These are phyloP conservation scores for Busseola fusca DNA, from an alignment of 2,888 invertebrate genomes.

Conservation along the genomic window DNA sequence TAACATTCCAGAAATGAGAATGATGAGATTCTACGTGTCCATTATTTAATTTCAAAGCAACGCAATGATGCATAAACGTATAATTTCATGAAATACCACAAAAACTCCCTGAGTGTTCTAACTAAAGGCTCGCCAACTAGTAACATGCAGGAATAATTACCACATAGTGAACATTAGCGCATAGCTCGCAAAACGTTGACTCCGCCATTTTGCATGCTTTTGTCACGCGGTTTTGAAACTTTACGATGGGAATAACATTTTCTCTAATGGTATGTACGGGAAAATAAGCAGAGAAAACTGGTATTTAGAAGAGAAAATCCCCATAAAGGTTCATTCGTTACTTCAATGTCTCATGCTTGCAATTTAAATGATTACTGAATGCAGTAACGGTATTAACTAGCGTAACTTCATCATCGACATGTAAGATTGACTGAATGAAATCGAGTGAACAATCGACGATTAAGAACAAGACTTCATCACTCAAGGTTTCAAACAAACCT, in stretches of 20 bases:
- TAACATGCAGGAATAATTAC: slow-evolving; percentile 66
- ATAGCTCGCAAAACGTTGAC: slow-evolving; percentile 66
- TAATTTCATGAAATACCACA: slow-evolving; percentile 52
- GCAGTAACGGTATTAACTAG: slow-evolving; percentile 16
- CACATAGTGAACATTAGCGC: slow-evolving; percentile 63
- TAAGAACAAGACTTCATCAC: slow-evolving; percentile 68
- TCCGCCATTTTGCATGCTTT: slow-evolving; percentile 51
- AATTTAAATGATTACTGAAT: slow-evolving; percentile 6
- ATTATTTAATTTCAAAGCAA: slow-evolving; percentile 49
- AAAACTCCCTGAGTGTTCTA: slow-evolving; percentile 43
- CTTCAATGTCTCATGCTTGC: slow-evolving; percentile 16
- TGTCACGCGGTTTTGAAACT: slow-evolving; percentile 55
- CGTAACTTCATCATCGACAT: slow-evolving; percentile 42
- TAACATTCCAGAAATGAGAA: slow-evolving; percentile 40
- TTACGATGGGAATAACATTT: slow-evolving; percentile 45
- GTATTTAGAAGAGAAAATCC: slow-evolving; percentile 26
- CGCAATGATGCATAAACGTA: slow-evolving; percentile 52
- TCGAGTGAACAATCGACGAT: slow-evolving; percentile 73
- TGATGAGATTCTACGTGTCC: slow-evolving; percentile 16
- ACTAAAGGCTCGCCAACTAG: slow-evolving; percentile 60
- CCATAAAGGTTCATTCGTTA: slow-evolving; percentile 14
- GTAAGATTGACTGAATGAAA: slow-evolving; percentile 54
- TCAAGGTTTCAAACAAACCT: slow-evolving; percentile 57
- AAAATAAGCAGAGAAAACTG: slow-evolving; percentile 34
- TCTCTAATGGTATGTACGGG: slow-evolving; percentile 33